Conservation (phyloP, 2,888 invertebrate species). For the Agonopterix heracliana region DNA sequence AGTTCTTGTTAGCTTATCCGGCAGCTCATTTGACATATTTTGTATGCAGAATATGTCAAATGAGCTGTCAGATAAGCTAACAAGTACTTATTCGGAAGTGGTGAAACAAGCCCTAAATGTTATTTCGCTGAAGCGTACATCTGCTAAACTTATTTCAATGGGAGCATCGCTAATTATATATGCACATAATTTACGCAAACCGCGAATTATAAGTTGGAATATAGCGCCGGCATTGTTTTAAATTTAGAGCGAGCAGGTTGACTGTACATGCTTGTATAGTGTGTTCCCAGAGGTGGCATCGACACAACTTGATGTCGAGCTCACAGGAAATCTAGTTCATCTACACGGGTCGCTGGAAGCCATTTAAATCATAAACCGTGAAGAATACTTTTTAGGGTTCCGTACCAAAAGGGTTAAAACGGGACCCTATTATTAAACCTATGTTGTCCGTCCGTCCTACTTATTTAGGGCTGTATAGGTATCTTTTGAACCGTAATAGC, state of each 20-base stretch:
- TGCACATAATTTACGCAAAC: slow-evolving; percentile 14
- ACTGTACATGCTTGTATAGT: slow-evolving; percentile 11
- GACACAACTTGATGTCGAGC: slow-evolving; percentile 28
- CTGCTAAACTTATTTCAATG: slow-evolving; percentile 5
- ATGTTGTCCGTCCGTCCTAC: too few species aligned
- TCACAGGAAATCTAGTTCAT: slow-evolving; percentile 59
- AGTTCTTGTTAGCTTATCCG: too few species aligned
- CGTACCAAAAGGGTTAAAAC: too few species aligned
- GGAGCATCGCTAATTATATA: slow-evolving; percentile 7
- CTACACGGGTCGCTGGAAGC: slow-evolving; percentile 50
- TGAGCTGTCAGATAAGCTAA: too few species aligned
- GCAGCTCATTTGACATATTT: too few species aligned
- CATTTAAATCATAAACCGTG: slow-evolving; percentile 41
- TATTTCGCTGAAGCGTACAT: not conserved
- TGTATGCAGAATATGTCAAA: too few species aligned
- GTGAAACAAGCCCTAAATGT: too few species aligned
- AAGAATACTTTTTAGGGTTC: slow-evolving; percentile 15
- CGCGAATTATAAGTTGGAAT: slow-evolving; percentile 23
- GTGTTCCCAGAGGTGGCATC: slow-evolving; percentile 9
- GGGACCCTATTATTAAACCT: too few species aligned
- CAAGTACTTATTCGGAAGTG: too few species aligned
- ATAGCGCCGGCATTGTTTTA: slow-evolving; percentile 36
- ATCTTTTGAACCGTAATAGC: too few species aligned
- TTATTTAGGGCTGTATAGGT: too few species aligned
- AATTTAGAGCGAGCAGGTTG: slow-evolving; percentile 40